Percentiles rank a stretch among this genome's conserved stretches.
Evolutionary conservation across 2,797 vertebrate genomes (phyloP).

Genomic region (Lutjanus argentimaculatus): DNA sequence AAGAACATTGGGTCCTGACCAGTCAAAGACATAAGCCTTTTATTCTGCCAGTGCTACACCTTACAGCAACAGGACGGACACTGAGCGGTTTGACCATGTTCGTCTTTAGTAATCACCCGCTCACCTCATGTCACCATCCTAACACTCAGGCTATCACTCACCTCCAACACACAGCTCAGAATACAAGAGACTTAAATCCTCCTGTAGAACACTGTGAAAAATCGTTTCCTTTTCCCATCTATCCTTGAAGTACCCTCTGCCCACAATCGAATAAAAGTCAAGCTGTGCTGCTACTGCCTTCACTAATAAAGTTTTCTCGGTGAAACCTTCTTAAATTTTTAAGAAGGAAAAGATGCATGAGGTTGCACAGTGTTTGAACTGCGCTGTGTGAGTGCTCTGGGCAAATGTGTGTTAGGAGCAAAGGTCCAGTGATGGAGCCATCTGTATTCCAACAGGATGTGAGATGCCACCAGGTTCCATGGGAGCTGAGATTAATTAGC

Average conservation of each 20-base stretch:
- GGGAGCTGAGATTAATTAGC: slow-evolving; percentile 79
- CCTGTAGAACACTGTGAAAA: slow-evolving; percentile 52
- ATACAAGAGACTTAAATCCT: slow-evolving; percentile 36
- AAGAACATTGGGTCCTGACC: slow-evolving; percentile 14
- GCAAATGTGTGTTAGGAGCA: slow-evolving; percentile 53
- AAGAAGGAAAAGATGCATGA: slow-evolving; percentile 36
- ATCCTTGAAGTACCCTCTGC: slow-evolving; percentile 52
- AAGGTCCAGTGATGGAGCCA: slow-evolving; percentile 49
- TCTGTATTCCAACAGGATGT: slow-evolving; percentile 75
- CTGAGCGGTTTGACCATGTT: slow-evolving; percentile 58
- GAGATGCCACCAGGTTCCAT: slow-evolving; percentile 64
- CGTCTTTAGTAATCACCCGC: slow-evolving; percentile 47
- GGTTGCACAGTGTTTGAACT: slow-evolving; percentile 47
- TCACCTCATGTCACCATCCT: slow-evolving; percentile 51
- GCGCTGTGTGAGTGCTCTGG: slow-evolving; percentile 9
- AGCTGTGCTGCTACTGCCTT: slow-evolving; percentile 14
- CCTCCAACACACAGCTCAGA: slow-evolving; percentile 38
- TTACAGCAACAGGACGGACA: slow-evolving; percentile 24
- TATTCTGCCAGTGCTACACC: slow-evolving; percentile 23
- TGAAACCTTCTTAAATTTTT: slow-evolving; percentile 39
- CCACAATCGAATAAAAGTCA: slow-evolving; percentile 43
- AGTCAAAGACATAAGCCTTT: slow-evolving; percentile 28
- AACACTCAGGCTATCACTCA: slow-evolving; percentile 48
- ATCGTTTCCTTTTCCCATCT: slow-evolving; percentile 38
- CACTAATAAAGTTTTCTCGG: slow-evolving; percentile 45